phyloP scores from a whole-genome alignment of 2,888 invertebrate genomes.

The Augiades crinisus region DNA sequence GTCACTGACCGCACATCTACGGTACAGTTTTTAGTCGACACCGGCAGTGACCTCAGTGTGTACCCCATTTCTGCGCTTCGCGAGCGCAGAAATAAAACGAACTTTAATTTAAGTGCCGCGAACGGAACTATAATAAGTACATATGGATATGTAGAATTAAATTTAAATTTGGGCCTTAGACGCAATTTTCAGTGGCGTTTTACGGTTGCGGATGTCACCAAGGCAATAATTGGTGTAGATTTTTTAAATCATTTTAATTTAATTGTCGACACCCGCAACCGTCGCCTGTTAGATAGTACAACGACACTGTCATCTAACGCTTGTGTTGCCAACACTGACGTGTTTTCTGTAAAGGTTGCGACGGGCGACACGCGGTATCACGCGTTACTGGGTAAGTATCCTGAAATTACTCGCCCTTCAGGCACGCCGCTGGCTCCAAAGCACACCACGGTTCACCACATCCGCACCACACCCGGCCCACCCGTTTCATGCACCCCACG shows the following conservation, averaged over 20 bases:
- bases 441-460: conserved; percentile 1
- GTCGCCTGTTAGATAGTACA: background rate
- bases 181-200: conserved; percentile 5
- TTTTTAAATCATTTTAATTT: background rate
- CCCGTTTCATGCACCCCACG: conserved; percentile 26
- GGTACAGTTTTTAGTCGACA: too few relatives aligned
- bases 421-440: background rate
- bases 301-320: background rate
- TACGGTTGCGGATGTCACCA: conserved; percentile 7
- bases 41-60: background rate
- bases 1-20: too few relatives aligned
- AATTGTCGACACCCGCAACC: conserved; percentile 1
- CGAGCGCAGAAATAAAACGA: background rate
- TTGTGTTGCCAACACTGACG: background rate
- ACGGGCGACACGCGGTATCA: background rate
- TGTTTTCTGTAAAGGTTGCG: background rate
- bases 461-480: conserved; percentile 23
- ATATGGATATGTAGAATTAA: background rate
- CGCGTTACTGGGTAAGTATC: background rate
- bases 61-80: background rate
- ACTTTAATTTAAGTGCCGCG: background rate
- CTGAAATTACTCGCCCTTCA: background rate
- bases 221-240: conserved; percentile 3
- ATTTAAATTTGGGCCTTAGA: conserved; percentile 3
- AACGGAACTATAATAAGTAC: background rate